These are phyloP conservation scores for Nematostella vectensis DNA, from an alignment of 92 coral and sea anemone species.

Conservation along the genomic window DNA sequence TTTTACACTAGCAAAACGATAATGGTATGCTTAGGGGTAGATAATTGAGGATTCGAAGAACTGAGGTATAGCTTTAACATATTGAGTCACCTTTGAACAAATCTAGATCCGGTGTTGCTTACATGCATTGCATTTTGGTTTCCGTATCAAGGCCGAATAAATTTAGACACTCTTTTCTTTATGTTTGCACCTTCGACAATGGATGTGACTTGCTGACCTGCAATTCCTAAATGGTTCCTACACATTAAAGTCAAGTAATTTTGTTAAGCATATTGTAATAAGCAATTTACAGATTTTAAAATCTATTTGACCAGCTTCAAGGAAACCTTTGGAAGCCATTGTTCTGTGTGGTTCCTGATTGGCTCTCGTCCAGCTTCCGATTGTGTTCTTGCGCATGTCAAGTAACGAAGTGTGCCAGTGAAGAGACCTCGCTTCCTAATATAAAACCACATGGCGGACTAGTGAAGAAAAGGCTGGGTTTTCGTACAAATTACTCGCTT, in stretches of 20 bases:
- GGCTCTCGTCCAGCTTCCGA: conserved; percentile 40
- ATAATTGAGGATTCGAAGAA: too few species aligned
- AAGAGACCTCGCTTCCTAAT: conserved; percentile 62
- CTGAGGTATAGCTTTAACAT: too few species aligned
- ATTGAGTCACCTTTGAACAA: too few species aligned
- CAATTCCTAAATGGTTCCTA: too few species aligned
- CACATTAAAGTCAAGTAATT: neutral
- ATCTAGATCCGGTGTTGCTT: too few species aligned
- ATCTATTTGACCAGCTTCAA: conserved; percentile 30
- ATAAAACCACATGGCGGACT: conserved; percentile 92
- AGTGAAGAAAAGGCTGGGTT: conserved; percentile 63
- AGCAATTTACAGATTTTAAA: neutral
- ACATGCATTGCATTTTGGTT: too few species aligned
- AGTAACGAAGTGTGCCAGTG: conserved; percentile 28
- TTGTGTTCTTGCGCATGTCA: conserved; percentile 60
- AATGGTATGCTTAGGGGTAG: too few species aligned
- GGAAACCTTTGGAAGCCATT: conserved; percentile 18
- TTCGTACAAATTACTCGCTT: conserved; percentile 48
- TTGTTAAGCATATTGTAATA: neutral
- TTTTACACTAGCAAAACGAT: too few species aligned
- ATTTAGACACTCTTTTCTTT: too few species aligned
- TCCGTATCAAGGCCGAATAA: too few species aligned
- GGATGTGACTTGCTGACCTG: too few species aligned
- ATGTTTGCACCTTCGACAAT: too few species aligned
- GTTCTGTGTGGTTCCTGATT: conserved; percentile 38